A percentile compares a stretch with the other conserved stretches of the same genome.
phyloP scores from a whole-genome alignment of 2,797 vertebrate genomes.

The Euphonia xanthogaster region DNA sequence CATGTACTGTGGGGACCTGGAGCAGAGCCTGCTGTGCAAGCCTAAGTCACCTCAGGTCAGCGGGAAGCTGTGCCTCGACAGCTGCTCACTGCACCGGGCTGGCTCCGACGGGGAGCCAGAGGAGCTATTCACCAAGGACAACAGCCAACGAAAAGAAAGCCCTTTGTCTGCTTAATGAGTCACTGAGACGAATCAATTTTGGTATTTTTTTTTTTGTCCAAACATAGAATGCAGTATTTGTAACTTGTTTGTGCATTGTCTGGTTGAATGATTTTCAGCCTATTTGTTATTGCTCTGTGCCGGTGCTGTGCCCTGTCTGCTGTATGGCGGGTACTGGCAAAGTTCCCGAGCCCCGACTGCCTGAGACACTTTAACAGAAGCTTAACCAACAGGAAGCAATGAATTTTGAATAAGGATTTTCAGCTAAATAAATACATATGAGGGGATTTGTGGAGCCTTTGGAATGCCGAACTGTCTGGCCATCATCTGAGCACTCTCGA shows the following conservation, averaged over 20 bases:
- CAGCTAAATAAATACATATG: neutral
- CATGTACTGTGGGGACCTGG: neutral
- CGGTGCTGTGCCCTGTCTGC: neutral
- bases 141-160: neutral
- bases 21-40: neutral
- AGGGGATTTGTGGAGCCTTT: neutral
- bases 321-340: neutral
- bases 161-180: conserved; percentile 41
- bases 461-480: neutral
- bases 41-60: neutral
- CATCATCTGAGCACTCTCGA: neutral
- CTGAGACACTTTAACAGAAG: neutral
- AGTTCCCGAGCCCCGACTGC: neutral
- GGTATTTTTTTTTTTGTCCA: neutral
- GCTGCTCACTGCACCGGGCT: neutral
- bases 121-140: neutral
- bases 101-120: rapidly evolving
- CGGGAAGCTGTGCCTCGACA: neutral
- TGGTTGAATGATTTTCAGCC: neutral
- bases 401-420: neutral
- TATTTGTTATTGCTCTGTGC: neutral
- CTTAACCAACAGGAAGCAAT: neutral
- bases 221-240: neutral
- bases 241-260: neutral
- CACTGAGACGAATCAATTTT: neutral